Evolutionary conservation across 2,113 vertebrate species (phyloP).

Genomic region (Caretta caretta): DNA sequence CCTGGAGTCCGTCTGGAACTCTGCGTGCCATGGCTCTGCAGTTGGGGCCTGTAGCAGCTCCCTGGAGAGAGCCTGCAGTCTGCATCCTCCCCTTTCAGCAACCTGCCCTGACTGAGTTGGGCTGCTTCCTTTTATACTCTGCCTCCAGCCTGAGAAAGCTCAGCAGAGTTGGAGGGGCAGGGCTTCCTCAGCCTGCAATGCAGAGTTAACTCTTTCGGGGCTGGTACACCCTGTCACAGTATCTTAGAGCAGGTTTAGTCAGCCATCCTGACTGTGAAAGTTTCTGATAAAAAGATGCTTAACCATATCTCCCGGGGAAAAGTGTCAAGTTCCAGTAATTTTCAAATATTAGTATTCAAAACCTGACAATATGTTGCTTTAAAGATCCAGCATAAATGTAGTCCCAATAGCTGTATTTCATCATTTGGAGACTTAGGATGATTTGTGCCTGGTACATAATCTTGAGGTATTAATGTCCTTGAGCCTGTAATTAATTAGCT

Average conservation of each 20-base stretch:
- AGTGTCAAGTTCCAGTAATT: background rate
- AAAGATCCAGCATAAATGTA: constrained; percentile 23
- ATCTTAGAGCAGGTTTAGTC: background rate
- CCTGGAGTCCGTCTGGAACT: no score
- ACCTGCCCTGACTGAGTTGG: no score
- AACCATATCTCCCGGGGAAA: background rate
- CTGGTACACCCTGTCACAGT: background rate
- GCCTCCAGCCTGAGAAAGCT: no score
- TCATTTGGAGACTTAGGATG: constrained; percentile 14
- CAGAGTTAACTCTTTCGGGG: no score
- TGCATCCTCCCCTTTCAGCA: no score
- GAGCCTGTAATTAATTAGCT: constrained; percentile 70
- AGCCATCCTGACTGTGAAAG: background rate
- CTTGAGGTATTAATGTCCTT: constrained; percentile 56
- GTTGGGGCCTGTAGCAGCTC: no score
- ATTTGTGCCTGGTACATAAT: constrained; percentile 22
- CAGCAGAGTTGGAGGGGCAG: no score
- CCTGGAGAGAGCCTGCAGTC: no score
- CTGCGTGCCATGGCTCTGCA: no score
- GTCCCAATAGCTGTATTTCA: background rate
- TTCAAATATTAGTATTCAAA: background rate
- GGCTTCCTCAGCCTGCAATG: no score
- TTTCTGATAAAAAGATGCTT: background rate
- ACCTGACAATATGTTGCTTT: background rate
- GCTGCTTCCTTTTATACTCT: no score